Conservation (phyloP, 2,888 invertebrate genomes). For the Malthinus flaveolus region DNA sequence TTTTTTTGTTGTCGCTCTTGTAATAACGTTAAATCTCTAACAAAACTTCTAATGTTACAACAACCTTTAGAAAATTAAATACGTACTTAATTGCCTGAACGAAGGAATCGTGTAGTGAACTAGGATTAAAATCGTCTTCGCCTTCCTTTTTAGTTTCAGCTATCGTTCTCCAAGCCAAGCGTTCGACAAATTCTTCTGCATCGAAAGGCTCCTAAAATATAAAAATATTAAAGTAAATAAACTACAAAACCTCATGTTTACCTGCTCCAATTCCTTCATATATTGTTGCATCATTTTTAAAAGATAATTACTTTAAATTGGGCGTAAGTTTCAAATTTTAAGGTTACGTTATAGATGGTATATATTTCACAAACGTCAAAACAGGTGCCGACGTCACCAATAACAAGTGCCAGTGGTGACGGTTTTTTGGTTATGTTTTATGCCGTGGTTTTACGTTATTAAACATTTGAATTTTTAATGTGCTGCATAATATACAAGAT, state of each 20-base stretch:
- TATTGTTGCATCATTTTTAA: slow-evolving; percentile 81
- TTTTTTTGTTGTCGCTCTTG: slow-evolving; percentile 86
- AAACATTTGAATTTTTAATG: neutral
- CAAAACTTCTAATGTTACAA: slow-evolving; percentile 5
- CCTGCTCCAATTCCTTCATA: slow-evolving; percentile 85
- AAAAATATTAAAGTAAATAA: neutral
- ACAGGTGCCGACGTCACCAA: neutral
- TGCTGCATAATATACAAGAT: neutral
- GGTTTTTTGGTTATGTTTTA: neutral
- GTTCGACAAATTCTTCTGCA: slow-evolving; percentile 95
- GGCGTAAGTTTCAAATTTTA: slow-evolving; percentile 2
- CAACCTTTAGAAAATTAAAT: neutral
- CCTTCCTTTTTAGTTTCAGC: slow-evolving; percentile 68
- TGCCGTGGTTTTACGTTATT: neutral
- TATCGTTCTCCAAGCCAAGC: slow-evolving; percentile 92
- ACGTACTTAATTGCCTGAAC: slow-evolving; percentile 84
- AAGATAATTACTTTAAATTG: neutral
- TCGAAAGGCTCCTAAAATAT: slow-evolving; percentile 88
- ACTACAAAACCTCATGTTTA: slow-evolving; percentile 44
- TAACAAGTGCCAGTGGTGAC: neutral
- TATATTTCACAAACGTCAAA: neutral
- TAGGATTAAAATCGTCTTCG: slow-evolving; percentile 80
- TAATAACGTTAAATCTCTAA: slow-evolving; percentile 65
- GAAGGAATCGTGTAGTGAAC: slow-evolving; percentile 87
- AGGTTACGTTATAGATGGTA: neutral